These are phyloP conservation scores for Cheilosia variabilis DNA, from an alignment of 2,888 invertebrate genomes.

Conservation along the genomic window DNA sequence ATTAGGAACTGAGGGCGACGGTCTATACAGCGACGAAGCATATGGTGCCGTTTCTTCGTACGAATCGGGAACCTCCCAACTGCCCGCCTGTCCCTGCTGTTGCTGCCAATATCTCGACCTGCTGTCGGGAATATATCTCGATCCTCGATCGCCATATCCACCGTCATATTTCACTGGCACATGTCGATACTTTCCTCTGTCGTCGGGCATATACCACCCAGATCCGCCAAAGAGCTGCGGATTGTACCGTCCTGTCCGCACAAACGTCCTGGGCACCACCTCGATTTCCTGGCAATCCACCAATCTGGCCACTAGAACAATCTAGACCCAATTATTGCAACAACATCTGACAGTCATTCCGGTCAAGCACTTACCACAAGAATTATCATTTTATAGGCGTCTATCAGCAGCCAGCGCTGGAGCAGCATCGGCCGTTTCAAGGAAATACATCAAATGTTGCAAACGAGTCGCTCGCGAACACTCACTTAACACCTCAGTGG, in stretches of 20 bases:
- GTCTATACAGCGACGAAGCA: conserved; percentile 72
- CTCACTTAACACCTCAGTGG: conserved; percentile 52
- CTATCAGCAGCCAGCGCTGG: conserved; percentile 48
- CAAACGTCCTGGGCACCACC: conserved; percentile 12
- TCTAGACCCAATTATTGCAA: conserved; percentile 24
- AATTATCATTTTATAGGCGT: conserved; percentile 30
- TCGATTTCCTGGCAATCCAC: conserved; percentile 6
- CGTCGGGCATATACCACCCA: conserved; percentile 85
- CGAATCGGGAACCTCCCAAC: conserved; percentile 36
- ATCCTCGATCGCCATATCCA: conserved; percentile 84
- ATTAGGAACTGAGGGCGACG: conserved; percentile 20
- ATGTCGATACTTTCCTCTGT: conserved; percentile 85
- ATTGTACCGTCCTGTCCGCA: conserved; percentile 78
- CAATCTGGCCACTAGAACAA: conserved; percentile 17
- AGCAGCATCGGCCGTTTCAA: conserved; percentile 22
- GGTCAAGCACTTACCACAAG: conserved; percentile 31
- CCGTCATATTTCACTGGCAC: conserved; percentile 84
- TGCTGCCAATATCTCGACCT: conserved; percentile 62
- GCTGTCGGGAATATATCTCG: conserved; percentile 79
- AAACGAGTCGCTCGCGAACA: conserved; percentile 23
- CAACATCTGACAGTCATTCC: background rate
- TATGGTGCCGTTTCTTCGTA: conserved; percentile 66
- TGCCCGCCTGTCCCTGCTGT: conserved; percentile 31
- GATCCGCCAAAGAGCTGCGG: conserved; percentile 81
- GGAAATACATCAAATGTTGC: conserved; percentile 33